These are phyloP conservation scores for Cyprinodon variegatus DNA, from an alignment of 2,113 vertebrate genomes.

Conservation along the genomic window DNA sequence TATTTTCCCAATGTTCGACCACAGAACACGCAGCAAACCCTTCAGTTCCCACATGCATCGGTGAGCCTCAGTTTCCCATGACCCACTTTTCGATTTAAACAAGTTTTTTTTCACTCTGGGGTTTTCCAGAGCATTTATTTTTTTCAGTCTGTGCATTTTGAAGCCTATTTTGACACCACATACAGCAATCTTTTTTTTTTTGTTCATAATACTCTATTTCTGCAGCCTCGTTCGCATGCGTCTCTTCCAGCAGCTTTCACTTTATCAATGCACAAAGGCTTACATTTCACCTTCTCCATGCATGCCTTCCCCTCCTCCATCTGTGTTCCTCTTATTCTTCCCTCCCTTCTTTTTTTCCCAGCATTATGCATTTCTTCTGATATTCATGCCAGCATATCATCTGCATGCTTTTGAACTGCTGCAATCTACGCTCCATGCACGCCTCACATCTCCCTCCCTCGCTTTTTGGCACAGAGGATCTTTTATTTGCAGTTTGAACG, in stretches of 20 bases:
- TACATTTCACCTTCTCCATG: neutral
- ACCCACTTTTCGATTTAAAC: neutral
- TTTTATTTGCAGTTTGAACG: too few species aligned
- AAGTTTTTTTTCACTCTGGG: neutral
- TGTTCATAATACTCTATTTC: neutral
- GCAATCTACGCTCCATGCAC: constrained; percentile 31
- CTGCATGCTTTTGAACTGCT: constrained; percentile 62
- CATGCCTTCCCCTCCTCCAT: neutral
- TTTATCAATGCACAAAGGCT: neutral
- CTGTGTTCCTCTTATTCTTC: neutral
- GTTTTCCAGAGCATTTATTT: neutral
- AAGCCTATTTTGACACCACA: too few species aligned
- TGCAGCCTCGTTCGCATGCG: too few species aligned
- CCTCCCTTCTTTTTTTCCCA: neutral
- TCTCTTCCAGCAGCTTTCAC: too few species aligned
- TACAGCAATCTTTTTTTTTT: neutral
- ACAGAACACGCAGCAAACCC: neutral
- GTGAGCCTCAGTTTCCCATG: neutral
- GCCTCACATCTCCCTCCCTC: neutral
- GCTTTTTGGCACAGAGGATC: neutral
- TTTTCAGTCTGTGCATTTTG: neutral
- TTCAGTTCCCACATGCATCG: neutral
- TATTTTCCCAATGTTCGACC: neutral
- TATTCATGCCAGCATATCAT: constrained; percentile 45
- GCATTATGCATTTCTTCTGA: constrained; percentile 35